Conservation (phyloP, 2,888 invertebrate species). For the Chymomyza caudatula region DNA sequence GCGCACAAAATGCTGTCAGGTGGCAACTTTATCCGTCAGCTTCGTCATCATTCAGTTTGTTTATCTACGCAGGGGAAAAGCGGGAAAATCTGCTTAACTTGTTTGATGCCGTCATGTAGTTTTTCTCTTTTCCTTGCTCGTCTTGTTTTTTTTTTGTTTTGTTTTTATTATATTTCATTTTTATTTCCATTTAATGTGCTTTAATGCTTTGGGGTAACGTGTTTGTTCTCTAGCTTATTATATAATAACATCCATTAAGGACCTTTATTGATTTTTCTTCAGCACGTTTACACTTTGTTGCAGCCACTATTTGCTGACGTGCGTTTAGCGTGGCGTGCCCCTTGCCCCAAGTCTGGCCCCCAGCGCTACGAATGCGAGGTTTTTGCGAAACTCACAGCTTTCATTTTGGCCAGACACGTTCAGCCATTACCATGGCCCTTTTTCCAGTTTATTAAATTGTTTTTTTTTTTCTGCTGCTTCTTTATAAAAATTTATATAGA, state of each 20-base stretch:
- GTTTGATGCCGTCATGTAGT: conserved; percentile 6
- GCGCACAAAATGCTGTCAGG: conserved; percentile 20
- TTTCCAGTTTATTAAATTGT: conserved; percentile 73
- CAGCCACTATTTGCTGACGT: conserved; percentile 11
- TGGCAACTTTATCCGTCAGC: conserved; percentile 8
- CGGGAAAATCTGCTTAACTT: conserved; percentile 7
- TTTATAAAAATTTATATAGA: background rate
- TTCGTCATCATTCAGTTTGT: background rate
- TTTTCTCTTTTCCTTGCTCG: background rate
- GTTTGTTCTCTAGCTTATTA: conserved; percentile 66
- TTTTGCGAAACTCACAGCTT: conserved; percentile 23
- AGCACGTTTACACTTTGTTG: conserved; percentile 47
- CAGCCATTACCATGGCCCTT: conserved; percentile 61
- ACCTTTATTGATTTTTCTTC: conserved; percentile 68
- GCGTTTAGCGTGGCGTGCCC: background rate
- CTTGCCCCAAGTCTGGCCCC: background rate
- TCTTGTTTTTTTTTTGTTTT: conserved; percentile 5
- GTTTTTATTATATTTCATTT: conserved; percentile 9
- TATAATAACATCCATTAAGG: conserved; percentile 69
- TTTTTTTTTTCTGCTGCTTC: conserved; percentile 30
- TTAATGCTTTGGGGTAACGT: conserved; percentile 51
- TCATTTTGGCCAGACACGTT: conserved; percentile 51
- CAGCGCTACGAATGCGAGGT: background rate
- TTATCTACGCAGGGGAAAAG: conserved; percentile 15
- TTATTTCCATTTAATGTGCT: conserved; percentile 52